A percentile compares a stretch with the other conserved stretches of the same genome.
These are phyloP conservation scores for Anolis sagrei DNA, from an alignment of 2,113 vertebrate genomes.

Conservation along the genomic window DNA sequence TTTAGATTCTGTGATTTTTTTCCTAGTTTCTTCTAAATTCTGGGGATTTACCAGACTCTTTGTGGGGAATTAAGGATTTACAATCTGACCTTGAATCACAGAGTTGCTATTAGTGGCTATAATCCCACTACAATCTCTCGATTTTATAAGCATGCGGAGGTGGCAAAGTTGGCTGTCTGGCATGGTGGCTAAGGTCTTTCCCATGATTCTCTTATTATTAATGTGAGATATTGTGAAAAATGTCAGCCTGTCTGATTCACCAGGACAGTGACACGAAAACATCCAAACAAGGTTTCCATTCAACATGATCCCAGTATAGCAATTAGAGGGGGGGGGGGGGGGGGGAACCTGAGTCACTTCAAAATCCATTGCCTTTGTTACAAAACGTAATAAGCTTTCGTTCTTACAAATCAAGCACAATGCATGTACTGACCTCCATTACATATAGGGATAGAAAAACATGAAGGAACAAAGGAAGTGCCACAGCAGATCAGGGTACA, in stretches of 20 bases:
- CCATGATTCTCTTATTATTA: conserved; percentile 37
- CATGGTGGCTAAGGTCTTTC: not conserved
- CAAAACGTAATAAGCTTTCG: not conserved
- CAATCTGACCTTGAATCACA: too few relatives aligned
- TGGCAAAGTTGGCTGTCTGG: too few relatives aligned
- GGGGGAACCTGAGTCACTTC: not conserved
- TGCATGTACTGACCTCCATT: not conserved
- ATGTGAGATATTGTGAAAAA: conserved; percentile 42
- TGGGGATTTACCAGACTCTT: too few relatives aligned
- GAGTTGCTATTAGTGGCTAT: too few relatives aligned
- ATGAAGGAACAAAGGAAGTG: not conserved
- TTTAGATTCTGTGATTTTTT: too few relatives aligned
- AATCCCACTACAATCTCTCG: too few relatives aligned
- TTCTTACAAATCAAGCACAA: not conserved
- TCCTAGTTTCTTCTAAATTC: too few relatives aligned
- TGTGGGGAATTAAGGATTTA: too few relatives aligned
- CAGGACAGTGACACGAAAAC: conserved; percentile 47
- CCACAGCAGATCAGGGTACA: not conserved
- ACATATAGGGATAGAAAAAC: not conserved
- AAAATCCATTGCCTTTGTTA: not conserved
- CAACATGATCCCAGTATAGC: conserved; percentile 2
- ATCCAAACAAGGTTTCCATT: conserved; percentile 44
- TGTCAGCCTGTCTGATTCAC: conserved; percentile 42
- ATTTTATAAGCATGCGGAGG: too few relatives aligned
- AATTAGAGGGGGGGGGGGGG: too few relatives aligned